Base-by-base conservation (phyloP, 23 tunicate species). In the Halocynthia roretzi region DNA sequence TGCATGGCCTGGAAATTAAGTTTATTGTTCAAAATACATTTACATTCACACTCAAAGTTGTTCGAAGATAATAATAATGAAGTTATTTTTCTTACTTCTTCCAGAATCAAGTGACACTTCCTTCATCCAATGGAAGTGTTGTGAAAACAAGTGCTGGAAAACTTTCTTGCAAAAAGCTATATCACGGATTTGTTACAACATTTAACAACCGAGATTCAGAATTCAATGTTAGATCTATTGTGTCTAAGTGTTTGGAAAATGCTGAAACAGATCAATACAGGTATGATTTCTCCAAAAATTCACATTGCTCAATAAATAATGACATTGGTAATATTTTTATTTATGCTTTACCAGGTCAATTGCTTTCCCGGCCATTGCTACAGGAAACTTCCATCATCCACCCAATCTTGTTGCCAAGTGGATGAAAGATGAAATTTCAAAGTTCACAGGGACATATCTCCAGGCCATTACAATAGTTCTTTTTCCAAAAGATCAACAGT, bases 301-400 rank as follows among this genome's bases (percentile, higher is more conserved):
- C 2, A n/a, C 64, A 58, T 14, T 58, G n/a, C 4, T 4, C 2
- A 4, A n/a, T 58, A 58, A n/a, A 58, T 58, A 15, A 31, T 31
- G 44, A 0, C 44, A 31, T 31, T 31, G 44, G 44, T 4, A 31
- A 31, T 31, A 31, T 31, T 31, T 31, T 4, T 31, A 31, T 4
- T 31, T 31, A 31, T 31, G 44, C 31, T 8, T 21, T 74, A 54
- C 0, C 56, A 74, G 78, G 22, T 67, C 82, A 10, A 80, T 86
- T 51, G 92, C 76, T 50, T 86, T 86, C 67, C 92, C 92, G 6
- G 77, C 92, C 20, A 61, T 86, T 21, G 92, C 86, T 21, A 76
- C 92, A 8, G 92, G 92, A 52, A 85, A 85, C 67, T 83, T 75
- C 66, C 9, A 50, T 11, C 84, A 80, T 81, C 85, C 85, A 5